Evolutionary conservation across 2,797 vertebrate genomes (phyloP).

Genomic region (Poecilia gillii): DNA sequence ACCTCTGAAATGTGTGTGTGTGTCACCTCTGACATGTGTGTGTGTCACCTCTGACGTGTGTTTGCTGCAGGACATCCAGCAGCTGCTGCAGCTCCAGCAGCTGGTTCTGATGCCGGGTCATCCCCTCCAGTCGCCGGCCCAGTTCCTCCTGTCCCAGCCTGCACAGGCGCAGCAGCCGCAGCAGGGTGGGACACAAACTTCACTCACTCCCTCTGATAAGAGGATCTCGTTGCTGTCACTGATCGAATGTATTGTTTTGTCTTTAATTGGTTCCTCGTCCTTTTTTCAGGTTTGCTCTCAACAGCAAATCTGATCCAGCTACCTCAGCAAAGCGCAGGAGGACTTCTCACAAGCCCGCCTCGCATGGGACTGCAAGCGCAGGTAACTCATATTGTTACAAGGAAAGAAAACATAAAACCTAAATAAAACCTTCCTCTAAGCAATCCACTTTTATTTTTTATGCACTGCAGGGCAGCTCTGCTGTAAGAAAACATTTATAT

Average conservation of each 20-base stretch:
- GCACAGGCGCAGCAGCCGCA: slow-evolving; percentile 87
- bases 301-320: slow-evolving; percentile 92
- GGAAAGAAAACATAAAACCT: not conserved
- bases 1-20: too few species aligned
- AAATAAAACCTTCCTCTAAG: not conserved
- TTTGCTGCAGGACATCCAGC: slow-evolving; percentile 88
- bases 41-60: too few species aligned
- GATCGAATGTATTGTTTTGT: not conserved
- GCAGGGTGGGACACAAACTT: slow-evolving; percentile 76
- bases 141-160: slow-evolving; percentile 90
- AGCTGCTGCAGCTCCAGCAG: slow-evolving; percentile 92
- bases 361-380: slow-evolving; percentile 88
- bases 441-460: not conserved
- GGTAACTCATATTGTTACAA: slow-evolving; percentile 67
- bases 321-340: slow-evolving; percentile 92
- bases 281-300: slow-evolving; percentile 85
- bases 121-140: slow-evolving; percentile 88
- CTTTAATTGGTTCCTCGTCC: not conserved
- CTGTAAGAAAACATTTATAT: not conserved
- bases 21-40: too few species aligned
- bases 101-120: slow-evolving; percentile 91
- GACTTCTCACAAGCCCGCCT: slow-evolving; percentile 84
- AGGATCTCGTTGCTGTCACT: not conserved
- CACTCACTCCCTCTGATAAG: too few species aligned
- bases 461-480: not conserved